A percentile compares a stretch with the other conserved stretches of the same genome.
phyloP scores from a whole-genome alignment of 2,113 vertebrate genomes.

The Rynchops niger region DNA sequence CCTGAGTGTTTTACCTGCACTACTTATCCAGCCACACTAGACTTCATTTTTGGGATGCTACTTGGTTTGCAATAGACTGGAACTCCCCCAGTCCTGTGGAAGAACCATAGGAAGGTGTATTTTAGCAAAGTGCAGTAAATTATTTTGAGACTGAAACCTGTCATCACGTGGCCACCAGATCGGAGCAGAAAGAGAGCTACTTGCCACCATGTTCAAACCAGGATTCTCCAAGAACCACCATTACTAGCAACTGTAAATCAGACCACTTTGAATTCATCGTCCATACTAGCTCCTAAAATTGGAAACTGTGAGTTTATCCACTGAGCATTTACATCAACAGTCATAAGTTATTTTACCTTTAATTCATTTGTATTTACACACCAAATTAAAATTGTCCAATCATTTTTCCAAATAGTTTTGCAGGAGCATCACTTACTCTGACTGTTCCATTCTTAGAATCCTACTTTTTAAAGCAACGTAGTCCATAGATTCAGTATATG shows the following conservation, averaged over 20 bases:
- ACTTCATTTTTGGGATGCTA: not conserved
- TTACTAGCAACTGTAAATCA: not conserved
- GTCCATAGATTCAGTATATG: not conserved
- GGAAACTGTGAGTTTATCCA: not conserved
- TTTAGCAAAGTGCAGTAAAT: not conserved
- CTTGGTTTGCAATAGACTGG: not conserved
- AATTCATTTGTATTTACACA: not conserved
- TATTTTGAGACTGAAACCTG: not conserved
- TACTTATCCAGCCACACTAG: not conserved
- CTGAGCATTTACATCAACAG: not conserved
- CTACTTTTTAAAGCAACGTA: not conserved
- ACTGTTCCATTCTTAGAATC: not conserved
- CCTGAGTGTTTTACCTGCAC: not conserved
- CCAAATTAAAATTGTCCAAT: not conserved
- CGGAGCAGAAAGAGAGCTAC: not conserved
- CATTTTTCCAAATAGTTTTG: not conserved
- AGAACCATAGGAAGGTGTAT: not conserved
- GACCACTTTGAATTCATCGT: not conserved
- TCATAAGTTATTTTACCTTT: not conserved
- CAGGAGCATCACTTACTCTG: not conserved
- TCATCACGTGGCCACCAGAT: rapidly evolving
- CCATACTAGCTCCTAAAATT: not conserved
- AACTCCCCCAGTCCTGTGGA: not conserved
- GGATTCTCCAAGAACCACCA: not conserved
- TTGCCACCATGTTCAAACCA: not conserved